Evolutionary conservation across 2,888 invertebrate species (phyloP).

Genomic region (Liodrosophila aerea): DNA sequence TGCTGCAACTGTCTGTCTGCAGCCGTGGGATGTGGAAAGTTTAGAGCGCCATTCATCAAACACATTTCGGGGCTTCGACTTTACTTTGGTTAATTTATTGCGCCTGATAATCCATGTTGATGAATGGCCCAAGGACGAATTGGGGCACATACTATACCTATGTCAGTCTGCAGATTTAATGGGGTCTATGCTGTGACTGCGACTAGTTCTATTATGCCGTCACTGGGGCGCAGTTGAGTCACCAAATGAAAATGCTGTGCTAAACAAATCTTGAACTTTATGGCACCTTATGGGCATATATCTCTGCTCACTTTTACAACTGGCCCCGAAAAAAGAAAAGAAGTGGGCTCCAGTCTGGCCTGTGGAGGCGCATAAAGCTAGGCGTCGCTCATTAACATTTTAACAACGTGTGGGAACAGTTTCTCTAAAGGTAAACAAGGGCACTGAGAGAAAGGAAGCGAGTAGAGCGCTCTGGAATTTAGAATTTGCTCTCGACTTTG

Average conservation of each 20-base stretch:
- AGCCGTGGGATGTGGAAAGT: conserved; percentile 15
- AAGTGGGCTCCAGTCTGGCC: no score
- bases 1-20: conserved; percentile 5
- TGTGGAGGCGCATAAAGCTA: no score
- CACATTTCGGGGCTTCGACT: conserved; percentile 17
- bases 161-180: no score
- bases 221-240: conserved; percentile 11
- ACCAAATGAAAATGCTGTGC: conserved; percentile 8
- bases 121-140: conserved; percentile 54
- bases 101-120: conserved; percentile 65
- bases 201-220: no score
- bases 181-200: no score
- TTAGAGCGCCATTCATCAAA: conserved; percentile 65
- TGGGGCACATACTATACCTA: not conserved
- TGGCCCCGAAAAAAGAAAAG: not conserved
- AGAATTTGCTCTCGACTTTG: no score
- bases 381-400: no score
- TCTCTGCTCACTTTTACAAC: conserved; percentile 7
- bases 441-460: no score
- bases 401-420: no score
- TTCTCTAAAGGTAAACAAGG: no score
- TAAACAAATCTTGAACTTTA: conserved; percentile 28
- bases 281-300: conserved; percentile 15
- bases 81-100: conserved; percentile 65
- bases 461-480: no score